Evolutionary conservation across 2,113 vertebrate species (phyloP), one percentile per base, ranked within the genome.

Genomic region (Eulemur rufifrons): DNA sequence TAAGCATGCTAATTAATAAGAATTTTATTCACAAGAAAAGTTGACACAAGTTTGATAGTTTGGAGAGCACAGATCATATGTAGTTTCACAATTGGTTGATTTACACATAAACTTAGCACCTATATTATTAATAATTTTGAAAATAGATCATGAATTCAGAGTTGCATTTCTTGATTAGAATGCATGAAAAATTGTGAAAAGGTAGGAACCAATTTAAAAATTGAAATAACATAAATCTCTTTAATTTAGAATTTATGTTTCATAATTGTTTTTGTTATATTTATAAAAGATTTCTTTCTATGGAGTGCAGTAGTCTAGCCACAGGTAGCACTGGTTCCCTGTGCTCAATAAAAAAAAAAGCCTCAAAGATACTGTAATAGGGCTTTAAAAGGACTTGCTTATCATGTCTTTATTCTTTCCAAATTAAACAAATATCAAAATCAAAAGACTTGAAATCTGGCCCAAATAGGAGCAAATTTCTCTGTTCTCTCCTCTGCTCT

Each of bases 81-180:
- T 45, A 10, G 3, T 89, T 94, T 89, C 39, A 88, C 6, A 34
- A 5, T 2, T 59, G 32, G 21, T 66, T 84, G 73, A 54, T 47
- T 91, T 64, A 54, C 32, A 56, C 8, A 39, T 59, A 8, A 69
- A 27, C 4, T 25, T 27, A 66, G 14, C 10, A 80, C 59, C 56
- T 50, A 52, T 61, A 45, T 91, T 42, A 68, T 91, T 61, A 74
- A 86, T 37, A 74, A 18, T 74, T 9, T 76, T 83, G 42, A 94
- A 96, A 92, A 91, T 8, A 91, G 78, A 47, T 52, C 29, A 63
- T 69, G 32, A 92, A 92, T n/a, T 37, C 27, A 96, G n/a, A 92
- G 6, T 17, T 83, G 9, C 1, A 64, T 50, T 71, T 93, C 76
- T 85, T 76, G 1, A 74, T 74, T 45, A 2, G 4, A 77, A 20